Evolutionary conservation across 1,140 invertebrate genomes (phyloP).

Genomic region (Cyclargus thomasi): DNA sequence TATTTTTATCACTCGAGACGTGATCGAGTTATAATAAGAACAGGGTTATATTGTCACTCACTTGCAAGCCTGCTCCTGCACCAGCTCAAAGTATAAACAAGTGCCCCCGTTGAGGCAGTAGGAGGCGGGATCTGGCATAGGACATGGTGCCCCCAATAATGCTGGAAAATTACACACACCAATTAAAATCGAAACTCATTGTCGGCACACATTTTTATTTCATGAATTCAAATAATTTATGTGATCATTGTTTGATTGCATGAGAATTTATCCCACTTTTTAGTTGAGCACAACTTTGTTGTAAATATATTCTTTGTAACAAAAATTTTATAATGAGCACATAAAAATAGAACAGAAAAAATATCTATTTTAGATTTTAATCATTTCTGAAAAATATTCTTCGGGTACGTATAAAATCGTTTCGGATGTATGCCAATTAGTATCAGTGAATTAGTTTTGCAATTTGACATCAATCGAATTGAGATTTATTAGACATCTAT

Average conservation of each 20-base stretch:
- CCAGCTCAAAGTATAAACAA: slow-evolving; percentile 85
- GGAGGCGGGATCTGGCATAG: slow-evolving; percentile 74
- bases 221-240: no score
- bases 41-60: slow-evolving; percentile 72
- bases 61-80: slow-evolving; percentile 87
- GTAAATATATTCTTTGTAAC: no score
- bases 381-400: background rate
- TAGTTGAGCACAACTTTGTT: no score
- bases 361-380: background rate
- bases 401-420: background rate
- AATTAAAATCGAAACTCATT: background rate
- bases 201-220: no score
- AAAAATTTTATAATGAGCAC: no score
- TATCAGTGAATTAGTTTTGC: background rate
- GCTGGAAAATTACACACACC: slow-evolving; percentile 59
- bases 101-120: slow-evolving; percentile 88
- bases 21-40: no score
- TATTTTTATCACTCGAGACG: no score
- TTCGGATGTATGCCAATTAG: no score
- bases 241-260: no score
- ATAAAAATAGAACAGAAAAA: no score
- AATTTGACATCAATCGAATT: background rate
- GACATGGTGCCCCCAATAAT: slow-evolving; percentile 79
- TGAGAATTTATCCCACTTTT: no score
- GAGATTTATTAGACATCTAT: background rate